Evolutionary conservation across 1,140 invertebrate species (phyloP).

Genomic region (Thaumatotibia leucotreta): DNA sequence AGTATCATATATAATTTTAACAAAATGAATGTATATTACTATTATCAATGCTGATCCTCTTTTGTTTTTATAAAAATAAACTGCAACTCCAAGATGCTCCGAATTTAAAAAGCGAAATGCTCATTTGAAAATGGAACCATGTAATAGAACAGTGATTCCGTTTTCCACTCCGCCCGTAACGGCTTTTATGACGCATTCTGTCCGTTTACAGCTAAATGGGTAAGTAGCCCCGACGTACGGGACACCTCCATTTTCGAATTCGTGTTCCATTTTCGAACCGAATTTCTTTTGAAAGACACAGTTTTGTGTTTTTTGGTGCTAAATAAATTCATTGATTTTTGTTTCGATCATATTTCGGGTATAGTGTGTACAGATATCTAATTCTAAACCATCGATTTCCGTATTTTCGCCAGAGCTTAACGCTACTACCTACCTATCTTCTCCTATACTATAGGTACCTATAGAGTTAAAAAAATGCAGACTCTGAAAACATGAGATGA

Average conservation of each 20-base stretch:
- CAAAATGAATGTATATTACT: background rate
- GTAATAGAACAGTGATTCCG: slow-evolving; percentile 19
- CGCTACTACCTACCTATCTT: too few relatives aligned
- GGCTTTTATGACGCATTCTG: slow-evolving; percentile 29
- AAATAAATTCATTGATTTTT: too few relatives aligned
- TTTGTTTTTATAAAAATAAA: background rate
- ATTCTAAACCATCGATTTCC: too few relatives aligned
- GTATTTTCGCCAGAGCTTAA: too few relatives aligned
- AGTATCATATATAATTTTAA: too few relatives aligned
- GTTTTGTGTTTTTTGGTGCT: too few relatives aligned
- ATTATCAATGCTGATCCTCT: background rate
- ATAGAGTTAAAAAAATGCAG: too few relatives aligned
- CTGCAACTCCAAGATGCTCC: background rate
- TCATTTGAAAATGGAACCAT: slow-evolving; percentile 9
- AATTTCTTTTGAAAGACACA: too few relatives aligned
- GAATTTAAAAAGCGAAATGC: background rate
- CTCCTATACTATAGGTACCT: too few relatives aligned
- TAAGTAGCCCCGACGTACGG: slow-evolving; percentile 27
- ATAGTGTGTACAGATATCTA: too few relatives aligned
- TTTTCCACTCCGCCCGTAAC: slow-evolving; percentile 20
- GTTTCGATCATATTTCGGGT: too few relatives aligned
- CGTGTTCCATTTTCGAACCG: slow-evolving; percentile 16
- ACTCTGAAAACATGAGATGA: too few relatives aligned
- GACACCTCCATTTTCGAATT: slow-evolving; percentile 21
- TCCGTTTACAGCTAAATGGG: slow-evolving; percentile 29